Evolutionary conservation across 2,797 vertebrate genomes (phyloP).

Genomic region (Stomatorhinus walkeri): DNA sequence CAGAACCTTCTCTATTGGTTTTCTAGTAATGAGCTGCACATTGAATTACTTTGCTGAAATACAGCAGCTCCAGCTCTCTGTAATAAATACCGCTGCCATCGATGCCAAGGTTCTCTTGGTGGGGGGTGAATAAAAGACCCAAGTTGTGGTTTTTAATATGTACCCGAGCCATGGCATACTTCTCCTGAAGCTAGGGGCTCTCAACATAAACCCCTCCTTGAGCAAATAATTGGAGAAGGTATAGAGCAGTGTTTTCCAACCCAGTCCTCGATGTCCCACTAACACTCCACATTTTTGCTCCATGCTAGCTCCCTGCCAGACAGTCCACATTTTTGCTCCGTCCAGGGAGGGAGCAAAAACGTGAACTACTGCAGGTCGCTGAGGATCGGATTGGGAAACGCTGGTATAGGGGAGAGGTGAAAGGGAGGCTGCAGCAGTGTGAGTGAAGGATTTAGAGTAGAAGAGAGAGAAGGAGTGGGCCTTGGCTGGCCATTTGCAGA

Average conservation of each 20-base stretch:
- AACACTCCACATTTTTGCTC: background rate
- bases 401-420: slow-evolving; percentile 17
- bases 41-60: background rate
- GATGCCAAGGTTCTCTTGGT: slow-evolving; percentile 27
- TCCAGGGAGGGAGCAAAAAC: background rate
- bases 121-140: background rate
- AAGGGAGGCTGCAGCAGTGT: background rate
- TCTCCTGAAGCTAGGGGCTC: slow-evolving; percentile 22
- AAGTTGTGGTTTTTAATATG: slow-evolving; percentile 26
- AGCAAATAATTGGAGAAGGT: slow-evolving; percentile 29
- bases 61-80: slow-evolving; percentile 16
- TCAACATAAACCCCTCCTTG: background rate
- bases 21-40: background rate
- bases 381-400: background rate
- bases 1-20: background rate
- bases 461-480: background rate
- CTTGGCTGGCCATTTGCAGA: background rate
- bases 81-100: slow-evolving; percentile 27
- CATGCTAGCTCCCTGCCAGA: background rate
- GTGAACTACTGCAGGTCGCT: background rate
- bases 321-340: background rate
- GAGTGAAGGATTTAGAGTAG: background rate
- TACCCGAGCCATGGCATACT: slow-evolving; percentile 18
- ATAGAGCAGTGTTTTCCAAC: slow-evolving; percentile 17
- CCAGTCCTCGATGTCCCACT: background rate